Base-by-base conservation (phyloP, 2,797 vertebrate genomes). In the Scyliorhinus canicula region DNA sequence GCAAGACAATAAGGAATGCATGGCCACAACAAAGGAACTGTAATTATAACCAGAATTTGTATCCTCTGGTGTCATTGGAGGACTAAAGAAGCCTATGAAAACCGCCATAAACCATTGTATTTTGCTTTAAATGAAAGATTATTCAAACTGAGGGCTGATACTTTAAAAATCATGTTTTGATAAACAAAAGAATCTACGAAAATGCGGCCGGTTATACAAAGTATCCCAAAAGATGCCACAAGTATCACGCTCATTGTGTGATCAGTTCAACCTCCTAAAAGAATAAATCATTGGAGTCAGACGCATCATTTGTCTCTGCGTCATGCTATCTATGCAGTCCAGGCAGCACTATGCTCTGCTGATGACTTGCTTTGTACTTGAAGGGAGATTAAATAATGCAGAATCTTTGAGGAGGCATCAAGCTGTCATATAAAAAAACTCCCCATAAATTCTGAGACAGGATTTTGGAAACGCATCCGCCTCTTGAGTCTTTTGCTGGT, bases 391-490 rank as follows among this genome's bases (percentile, higher is more conserved):
- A 95, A 74, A 95, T 95, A 86, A 84, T 24, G 95, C 95, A 74
- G 71, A 95, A 47, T 50, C 63, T 77, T 84, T 95, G 95, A 0
- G 28, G 95, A 95, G 82, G 1, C n/a, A 95, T 28, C 96, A 63
- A 50, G 0, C 95, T 90, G 95, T 94, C 91, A 95, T 95, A 95
- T 85, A 95, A 90, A 86, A 91, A 82, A 69, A 95, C 95, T 71
- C 85, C 31, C 95, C 8, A 7, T 95, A 94, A 95, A 95, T 96
- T 96, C 79, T 95, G 95, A 95, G 95, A 95, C 8, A 95, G 95
- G 95, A 60, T 60, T 50, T 21, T 6, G 77, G 95, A 90, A 95
- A 74, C 93, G 95, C 67, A 95, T 95, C 88, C 69, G 47, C 95
- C 95, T 9, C 0, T 40, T 93, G 44, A 31, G 65, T 40, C 63